phyloP scores from a whole-genome alignment of 2,797 vertebrate genomes.

The Anguilla pacifica region DNA sequence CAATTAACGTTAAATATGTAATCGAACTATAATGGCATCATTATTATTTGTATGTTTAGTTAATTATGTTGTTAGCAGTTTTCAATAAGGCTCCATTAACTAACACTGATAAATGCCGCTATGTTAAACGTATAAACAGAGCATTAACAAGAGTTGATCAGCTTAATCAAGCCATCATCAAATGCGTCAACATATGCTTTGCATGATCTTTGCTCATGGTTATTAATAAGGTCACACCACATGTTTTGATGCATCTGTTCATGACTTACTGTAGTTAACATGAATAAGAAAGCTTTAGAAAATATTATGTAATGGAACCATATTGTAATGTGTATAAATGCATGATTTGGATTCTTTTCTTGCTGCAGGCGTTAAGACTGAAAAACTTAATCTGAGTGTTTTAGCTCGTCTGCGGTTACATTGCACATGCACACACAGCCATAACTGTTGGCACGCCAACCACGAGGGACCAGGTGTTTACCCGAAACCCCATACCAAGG shows the following conservation, averaged over 20 bases:
- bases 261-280: not conserved
- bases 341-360: no score
- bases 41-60: not conserved
- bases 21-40: not conserved
- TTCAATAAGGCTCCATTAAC: not conserved
- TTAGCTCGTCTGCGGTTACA: not conserved
- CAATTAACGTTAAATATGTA: not conserved
- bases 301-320: no score
- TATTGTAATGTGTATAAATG: no score
- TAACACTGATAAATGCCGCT: not conserved
- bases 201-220: not conserved
- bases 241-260: not conserved
- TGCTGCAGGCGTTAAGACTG: not conserved
- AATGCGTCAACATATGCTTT: not conserved
- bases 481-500: constrained; percentile 33
- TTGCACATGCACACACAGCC: constrained; percentile 2
- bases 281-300: no score
- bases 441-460: constrained; percentile 39
- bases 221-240: not conserved
- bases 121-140: not conserved
- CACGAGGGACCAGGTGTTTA: constrained; percentile 32
- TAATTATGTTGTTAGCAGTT: not conserved
- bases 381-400: not conserved
- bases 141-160: not conserved
- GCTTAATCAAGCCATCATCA: not conserved